Base-by-base conservation (phyloP, 2,113 vertebrate genomes). In the Scalopus aquaticus region DNA sequence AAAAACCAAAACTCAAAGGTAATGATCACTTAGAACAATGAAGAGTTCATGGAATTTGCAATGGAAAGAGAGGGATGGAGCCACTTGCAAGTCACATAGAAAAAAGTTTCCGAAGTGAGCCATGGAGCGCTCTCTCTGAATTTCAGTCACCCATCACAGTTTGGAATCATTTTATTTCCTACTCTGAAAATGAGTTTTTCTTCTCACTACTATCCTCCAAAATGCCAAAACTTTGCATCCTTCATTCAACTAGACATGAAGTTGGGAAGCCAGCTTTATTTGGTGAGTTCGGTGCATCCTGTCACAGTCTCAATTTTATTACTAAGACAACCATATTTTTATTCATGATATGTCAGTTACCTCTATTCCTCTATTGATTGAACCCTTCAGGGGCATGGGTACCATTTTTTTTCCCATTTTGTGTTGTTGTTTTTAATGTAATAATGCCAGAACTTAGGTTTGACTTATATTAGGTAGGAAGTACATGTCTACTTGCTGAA, bases 221-320 rank as follows among this genome's bases (percentile, higher is more conserved):
- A 87, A 54, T 56, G 44, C 8, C 6, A 62, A 60, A 16, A n/a
- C 22, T 88, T 17, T 69, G 2, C 6, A 74, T 65, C 16, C 39
- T 74, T 60, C 35, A 12, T 90, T 85, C n/a, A 58, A 3, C n/a
- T 22, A 70, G 19, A 1, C 4, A 2, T 56, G 15, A 42, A 64
- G 6, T 3, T 54, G 3, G 5, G 7, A 26, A 26, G 2, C 0
- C 24, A 2, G 1, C 5, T 2, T 5, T 56, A 3, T 26, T 26
- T n/a, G 51, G 3, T 5, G 30, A 32, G 5, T 78, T 73, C 67
- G 58, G 0, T 6, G 22, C 32, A 16, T 32, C 5, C 26, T 12
- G 5, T 17, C 11, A 65, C 4, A 26, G 3, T 28, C 22, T 90
- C 32, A n/a, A 8, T 85, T 80, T 86, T 70, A 54, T 70, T 79